These are phyloP conservation scores for Pedetes capensis DNA, from an alignment of 2,113 vertebrate species.

Conservation along the genomic window DNA sequence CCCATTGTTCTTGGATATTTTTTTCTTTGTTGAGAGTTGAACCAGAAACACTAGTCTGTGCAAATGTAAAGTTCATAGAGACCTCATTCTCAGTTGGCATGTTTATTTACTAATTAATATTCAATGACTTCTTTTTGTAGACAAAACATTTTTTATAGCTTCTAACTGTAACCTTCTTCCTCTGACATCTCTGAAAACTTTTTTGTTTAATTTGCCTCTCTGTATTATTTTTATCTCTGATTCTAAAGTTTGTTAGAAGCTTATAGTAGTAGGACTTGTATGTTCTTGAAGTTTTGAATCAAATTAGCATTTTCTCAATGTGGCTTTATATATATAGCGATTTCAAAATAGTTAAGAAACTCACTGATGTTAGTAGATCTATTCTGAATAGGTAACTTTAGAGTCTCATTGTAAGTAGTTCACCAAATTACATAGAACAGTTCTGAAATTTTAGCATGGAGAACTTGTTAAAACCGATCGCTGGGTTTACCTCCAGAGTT, in stretches of 20 bases:
- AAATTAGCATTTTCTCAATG: background rate
- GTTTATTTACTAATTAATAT: constrained; percentile 44
- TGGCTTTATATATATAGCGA: background rate
- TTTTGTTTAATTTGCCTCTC: background rate
- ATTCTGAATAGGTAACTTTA: constrained; percentile 3
- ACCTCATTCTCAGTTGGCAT: background rate
- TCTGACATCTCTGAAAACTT: background rate
- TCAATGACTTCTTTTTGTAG: constrained; percentile 1
- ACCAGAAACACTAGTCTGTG: background rate
- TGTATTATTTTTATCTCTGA: constrained; percentile 7
- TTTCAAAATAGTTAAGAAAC: constrained; percentile 40
- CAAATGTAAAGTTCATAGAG: constrained; percentile 8
- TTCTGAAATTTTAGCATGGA: background rate
- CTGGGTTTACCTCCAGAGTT: background rate
- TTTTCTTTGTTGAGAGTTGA: constrained; percentile 8
- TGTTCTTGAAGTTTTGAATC: constrained; percentile 19
- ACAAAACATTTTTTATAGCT: background rate
- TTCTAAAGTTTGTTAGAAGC: constrained; percentile 4
- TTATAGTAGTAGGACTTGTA: constrained; percentile 3
- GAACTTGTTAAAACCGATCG: constrained; percentile 15
- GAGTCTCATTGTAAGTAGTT: background rate
- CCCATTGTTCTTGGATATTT: background rate
- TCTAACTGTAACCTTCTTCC: background rate
- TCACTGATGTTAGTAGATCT: background rate
- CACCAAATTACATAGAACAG: background rate